Evolutionary conservation across 2,113 vertebrate genomes (phyloP), one percentile per base, ranked within the genome.

Genomic region (Archilochus colubris): DNA sequence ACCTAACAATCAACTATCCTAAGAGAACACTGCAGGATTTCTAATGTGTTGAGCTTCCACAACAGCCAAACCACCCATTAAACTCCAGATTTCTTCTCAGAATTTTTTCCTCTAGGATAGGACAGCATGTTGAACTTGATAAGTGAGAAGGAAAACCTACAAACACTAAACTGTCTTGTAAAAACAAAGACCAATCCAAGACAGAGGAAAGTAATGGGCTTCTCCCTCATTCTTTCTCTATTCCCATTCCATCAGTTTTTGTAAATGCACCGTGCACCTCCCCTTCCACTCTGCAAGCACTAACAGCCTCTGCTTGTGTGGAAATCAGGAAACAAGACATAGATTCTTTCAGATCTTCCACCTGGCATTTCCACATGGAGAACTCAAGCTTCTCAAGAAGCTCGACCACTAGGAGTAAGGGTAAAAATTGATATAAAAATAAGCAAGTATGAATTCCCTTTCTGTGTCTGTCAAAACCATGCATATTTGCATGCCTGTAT

Each of bases 281-380:
- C 74, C 80, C 64, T 90, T 86, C 73, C 46, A 38, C 64, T 54
- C 33, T 61, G 53, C 79, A 24, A 95, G 91, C 13, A 0, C 68
- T 93, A 67, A 88, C 94, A 95, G 94, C 48, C 79, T 70, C 64
- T 64, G 79, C 68, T 54, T 74, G 57, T 5, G 40, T 58, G 68
- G 68, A 91, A 95, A 95, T 95, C 79, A 89, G 89, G 84, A 51
- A 86, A 77, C 63, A 94, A 93, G 92, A 38, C 69, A 88, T 23
- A 44, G 85, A 51, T 69, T 72, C 75, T 77, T 53, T 89, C 88
- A 82, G n/a, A 68, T 79, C 75, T 81, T 93, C 82, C 19, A 88
- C 78, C 21, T 4, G 12, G 46, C 38, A 59, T 46, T 85, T 78
- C 68, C 64, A 81, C 46, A 43, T 0, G 0, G 21, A 55, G 33